phyloP scores from a whole-genome alignment of 92 coral and sea anemone species.

The Desmophyllum pertusum region DNA sequence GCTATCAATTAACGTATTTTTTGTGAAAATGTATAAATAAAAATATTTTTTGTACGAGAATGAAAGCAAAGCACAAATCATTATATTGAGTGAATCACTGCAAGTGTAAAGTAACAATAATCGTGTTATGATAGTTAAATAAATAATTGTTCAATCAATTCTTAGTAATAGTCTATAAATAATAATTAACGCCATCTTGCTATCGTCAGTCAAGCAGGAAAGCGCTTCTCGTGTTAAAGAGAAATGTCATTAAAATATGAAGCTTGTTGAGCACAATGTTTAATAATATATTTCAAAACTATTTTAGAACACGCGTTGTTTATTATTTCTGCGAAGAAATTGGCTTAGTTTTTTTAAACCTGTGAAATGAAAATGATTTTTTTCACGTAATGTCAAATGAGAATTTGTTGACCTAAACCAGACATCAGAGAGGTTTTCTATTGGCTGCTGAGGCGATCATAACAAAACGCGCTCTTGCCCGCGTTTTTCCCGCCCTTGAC shows the following conservation, averaged over 20 bases:
- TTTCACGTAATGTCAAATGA: neutral
- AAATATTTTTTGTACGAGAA: neutral
- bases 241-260: neutral
- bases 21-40: neutral
- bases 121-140: neutral
- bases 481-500: neutral
- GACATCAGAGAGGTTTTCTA: neutral
- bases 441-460: neutral
- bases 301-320: neutral
- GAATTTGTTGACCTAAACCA: neutral
- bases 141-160: neutral
- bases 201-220: neutral
- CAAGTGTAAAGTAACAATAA: neutral
- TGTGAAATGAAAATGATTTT: neutral
- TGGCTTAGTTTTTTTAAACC: neutral
- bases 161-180: neutral
- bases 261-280: neutral
- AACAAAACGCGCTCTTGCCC: neutral
- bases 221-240: neutral
- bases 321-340: neutral
- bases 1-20: neutral
- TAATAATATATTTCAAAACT: neutral
- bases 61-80: neutral
- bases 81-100: neutral
- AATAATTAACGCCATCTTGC: neutral